A percentile compares a stretch with the other conserved stretches of the same genome.
Conservation (phyloP, 2,797 vertebrate species). For the Paedocypris micromegethes region DNA sequence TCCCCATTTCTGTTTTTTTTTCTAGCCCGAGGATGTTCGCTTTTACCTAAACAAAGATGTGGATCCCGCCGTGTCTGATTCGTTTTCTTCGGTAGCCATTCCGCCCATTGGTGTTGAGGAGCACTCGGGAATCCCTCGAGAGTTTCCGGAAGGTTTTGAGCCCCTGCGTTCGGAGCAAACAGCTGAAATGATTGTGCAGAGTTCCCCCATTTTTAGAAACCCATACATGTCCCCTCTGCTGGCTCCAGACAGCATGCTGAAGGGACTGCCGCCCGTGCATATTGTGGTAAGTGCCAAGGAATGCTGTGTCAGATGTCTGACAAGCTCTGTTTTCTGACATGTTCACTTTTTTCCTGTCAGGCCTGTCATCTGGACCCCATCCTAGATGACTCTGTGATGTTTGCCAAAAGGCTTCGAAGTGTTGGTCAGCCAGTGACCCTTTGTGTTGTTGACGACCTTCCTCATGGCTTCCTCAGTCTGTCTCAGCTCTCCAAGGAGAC, state of each 20-base stretch:
- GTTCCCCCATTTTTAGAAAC: conserved; percentile 76
- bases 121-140: conserved; percentile 45
- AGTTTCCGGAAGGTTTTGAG: conserved; percentile 80
- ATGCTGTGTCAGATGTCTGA: neutral
- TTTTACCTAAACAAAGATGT: conserved; percentile 68
- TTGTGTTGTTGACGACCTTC: conserved; percentile 83
- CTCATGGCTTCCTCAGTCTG: conserved; percentile 89
- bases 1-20: neutral
- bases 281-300: conserved; percentile 61
- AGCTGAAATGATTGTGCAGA: conserved; percentile 68
- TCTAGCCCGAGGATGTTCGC: conserved; percentile 60
- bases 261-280: conserved; percentile 74
- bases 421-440: conserved; percentile 76
- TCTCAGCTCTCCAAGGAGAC: conserved; percentile 81
- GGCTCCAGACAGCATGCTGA: conserved; percentile 83
- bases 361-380: conserved; percentile 89
- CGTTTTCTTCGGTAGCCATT: conserved; percentile 62
- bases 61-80: conserved; percentile 40
- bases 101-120: conserved; percentile 58
- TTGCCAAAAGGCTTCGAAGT: conserved; percentile 78
- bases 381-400: conserved; percentile 90
- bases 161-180: conserved; percentile 75
- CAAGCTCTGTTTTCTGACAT: neutral
- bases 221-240: conserved; percentile 89
- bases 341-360: conserved; percentile 54